Percentiles rank a stretch among this genome's conserved stretches.
Conservation (phyloP, 2,797 vertebrate species). For the Acanthurus tractus region DNA sequence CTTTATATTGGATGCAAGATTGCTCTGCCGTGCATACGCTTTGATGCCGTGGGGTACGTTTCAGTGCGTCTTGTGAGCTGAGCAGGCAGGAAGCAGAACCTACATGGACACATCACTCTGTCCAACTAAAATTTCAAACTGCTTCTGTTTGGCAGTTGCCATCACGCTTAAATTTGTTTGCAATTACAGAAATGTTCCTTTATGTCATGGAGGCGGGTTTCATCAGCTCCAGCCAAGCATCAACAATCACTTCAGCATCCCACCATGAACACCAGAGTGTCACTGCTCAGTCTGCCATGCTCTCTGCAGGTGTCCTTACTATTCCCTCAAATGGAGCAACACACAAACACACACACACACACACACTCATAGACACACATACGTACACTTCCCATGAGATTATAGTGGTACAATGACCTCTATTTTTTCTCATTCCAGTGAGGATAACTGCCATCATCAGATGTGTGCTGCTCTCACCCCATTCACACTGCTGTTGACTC, state of each 20-base stretch:
- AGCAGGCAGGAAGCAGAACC: constrained; percentile 18
- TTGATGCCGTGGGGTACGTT: constrained; percentile 42
- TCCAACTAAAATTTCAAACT: not conserved
- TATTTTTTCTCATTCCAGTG: constrained; percentile 69
- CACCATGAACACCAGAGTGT: constrained; percentile 32
- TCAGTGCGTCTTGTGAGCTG: constrained; percentile 49
- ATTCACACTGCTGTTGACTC: not conserved
- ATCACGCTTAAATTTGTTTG: constrained; percentile 6
- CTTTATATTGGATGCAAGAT: constrained; percentile 64
- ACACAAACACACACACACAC: constrained; percentile 3
- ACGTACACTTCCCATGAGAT: constrained; percentile 31
- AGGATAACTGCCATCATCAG: constrained; percentile 68
- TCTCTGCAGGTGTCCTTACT: constrained; percentile 48
- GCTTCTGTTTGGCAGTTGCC: not conserved
- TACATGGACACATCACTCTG: not conserved
- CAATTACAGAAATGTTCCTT: not conserved
- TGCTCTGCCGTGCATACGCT: constrained; percentile 46
- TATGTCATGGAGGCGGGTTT: constrained; percentile 39
- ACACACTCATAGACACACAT: constrained; percentile 11
- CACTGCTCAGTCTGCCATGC: constrained; percentile 37
- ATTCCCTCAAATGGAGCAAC: constrained; percentile 23
- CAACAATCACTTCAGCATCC: constrained; percentile 43
- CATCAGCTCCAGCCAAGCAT: constrained; percentile 53
- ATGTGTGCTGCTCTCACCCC: constrained; percentile 11
- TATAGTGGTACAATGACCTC: constrained; percentile 71